Percentiles rank a stretch among this genome's conserved stretches.
Evolutionary conservation across 1,140 invertebrate species (phyloP).

Genomic region (Papilio aristodemus): DNA sequence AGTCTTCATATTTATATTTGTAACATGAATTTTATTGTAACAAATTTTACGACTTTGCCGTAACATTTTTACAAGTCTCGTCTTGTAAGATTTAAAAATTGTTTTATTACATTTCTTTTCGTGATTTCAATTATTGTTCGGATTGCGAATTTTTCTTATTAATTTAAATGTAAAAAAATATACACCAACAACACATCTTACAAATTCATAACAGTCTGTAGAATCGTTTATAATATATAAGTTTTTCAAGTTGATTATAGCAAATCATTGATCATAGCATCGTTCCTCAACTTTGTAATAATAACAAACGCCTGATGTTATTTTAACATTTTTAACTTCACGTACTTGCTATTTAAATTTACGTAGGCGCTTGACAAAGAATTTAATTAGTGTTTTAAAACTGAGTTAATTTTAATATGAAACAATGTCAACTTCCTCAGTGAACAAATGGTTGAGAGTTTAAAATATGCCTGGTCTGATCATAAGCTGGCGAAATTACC

Average conservation of each 20-base stretch:
- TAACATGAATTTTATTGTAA: constrained; percentile 23
- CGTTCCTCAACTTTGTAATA: not conserved
- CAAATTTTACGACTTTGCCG: constrained; percentile 7
- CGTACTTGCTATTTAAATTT: not conserved
- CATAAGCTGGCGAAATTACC: too few relatives aligned
- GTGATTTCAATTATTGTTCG: not conserved
- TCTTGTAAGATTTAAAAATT: constrained; percentile 17
- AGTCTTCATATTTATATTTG: not conserved
- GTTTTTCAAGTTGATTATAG: too few relatives aligned
- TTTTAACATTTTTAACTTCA: not conserved
- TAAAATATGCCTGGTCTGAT: too few relatives aligned
- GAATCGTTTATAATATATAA: too few relatives aligned
- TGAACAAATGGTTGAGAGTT: too few relatives aligned
- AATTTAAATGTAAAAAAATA: too few relatives aligned
- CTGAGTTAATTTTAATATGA: not conserved
- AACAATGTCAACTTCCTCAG: not conserved
- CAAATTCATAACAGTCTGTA: too few relatives aligned
- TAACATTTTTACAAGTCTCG: constrained; percentile 17
- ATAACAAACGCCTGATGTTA: not conserved
- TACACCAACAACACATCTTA: too few relatives aligned
- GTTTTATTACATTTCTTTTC: constrained; percentile 5
- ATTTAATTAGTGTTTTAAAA: not conserved
- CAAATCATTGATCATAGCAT: too few relatives aligned
- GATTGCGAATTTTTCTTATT: too few relatives aligned
- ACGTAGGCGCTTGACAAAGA: not conserved